Percentiles rank a stretch among this genome's conserved stretches.
Conservation (phyloP, 2,797 vertebrate genomes). For the Chaunax sp. region DNA sequence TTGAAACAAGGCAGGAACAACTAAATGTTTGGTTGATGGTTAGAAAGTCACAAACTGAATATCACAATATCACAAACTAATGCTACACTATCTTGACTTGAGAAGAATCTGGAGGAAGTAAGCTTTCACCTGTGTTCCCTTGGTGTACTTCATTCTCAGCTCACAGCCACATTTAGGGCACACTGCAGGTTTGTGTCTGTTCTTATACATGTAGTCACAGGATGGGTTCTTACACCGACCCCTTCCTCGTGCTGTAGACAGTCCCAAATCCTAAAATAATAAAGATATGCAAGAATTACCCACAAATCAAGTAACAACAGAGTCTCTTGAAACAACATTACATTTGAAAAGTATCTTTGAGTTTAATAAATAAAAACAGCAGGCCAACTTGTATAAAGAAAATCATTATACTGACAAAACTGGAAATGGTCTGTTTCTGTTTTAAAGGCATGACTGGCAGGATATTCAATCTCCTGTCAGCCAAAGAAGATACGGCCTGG, state of each 20-base stretch:
- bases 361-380: background rate
- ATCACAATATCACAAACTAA: too few relatives aligned
- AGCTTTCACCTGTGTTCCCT: slow-evolving; percentile 68
- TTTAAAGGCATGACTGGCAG: slow-evolving; percentile 83
- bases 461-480: slow-evolving; percentile 78
- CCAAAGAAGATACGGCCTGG: slow-evolving; percentile 62
- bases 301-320: background rate
- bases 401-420: slow-evolving; percentile 76
- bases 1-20: too few relatives aligned
- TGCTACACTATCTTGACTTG: background rate
- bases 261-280: slow-evolving; percentile 89
- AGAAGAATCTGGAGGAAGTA: background rate
- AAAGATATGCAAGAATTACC: background rate
- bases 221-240: slow-evolving; percentile 95
- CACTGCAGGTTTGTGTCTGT: slow-evolving; percentile 93
- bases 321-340: background rate
- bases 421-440: slow-evolving; percentile 71
- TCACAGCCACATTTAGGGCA: slow-evolving; percentile 95
- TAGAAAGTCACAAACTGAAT: too few relatives aligned
- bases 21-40: too few relatives aligned
- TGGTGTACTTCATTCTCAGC: slow-evolving; percentile 85
- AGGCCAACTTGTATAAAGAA: background rate
- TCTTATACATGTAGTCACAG: slow-evolving; percentile 95
- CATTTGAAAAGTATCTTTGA: background rate
- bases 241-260: slow-evolving; percentile 94